phyloP scores from a whole-genome alignment of 2,113 vertebrate genomes.

The Micromys minutus region DNA sequence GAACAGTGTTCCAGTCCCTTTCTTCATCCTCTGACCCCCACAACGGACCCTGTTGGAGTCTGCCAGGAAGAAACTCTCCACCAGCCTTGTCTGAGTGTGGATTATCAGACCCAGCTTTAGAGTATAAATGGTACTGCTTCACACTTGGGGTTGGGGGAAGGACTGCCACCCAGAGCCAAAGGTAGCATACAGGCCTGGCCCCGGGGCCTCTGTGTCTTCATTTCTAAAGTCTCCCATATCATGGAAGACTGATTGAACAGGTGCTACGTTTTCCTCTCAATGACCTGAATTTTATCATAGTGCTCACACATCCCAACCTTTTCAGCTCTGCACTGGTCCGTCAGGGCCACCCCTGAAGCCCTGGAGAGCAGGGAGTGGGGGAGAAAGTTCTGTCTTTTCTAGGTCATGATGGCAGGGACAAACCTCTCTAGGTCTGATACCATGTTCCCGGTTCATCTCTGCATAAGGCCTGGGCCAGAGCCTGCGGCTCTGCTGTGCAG shows the following conservation, averaged over 20 bases:
- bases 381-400: background rate
- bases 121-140: background rate
- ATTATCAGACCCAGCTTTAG: background rate
- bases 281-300: background rate
- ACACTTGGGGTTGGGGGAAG: no score
- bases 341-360: accelerated
- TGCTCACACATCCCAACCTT: background rate
- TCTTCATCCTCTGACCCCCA: no score
- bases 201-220: background rate
- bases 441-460: background rate
- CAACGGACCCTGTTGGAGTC: background rate
- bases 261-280: background rate
- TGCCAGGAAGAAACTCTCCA: background rate
- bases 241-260: background rate
- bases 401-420: background rate
- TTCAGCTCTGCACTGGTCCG: no score
- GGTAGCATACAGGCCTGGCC: background rate
- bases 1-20: no score
- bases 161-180: background rate
- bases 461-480: background rate
- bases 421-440: background rate
- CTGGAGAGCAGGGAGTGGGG: background rate
- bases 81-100: background rate
- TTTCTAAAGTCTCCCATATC: background rate
- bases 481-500: background rate